These are phyloP conservation scores for Sesia apiformis DNA, from an alignment of 2,888 invertebrate genomes.

Conservation along the genomic window DNA sequence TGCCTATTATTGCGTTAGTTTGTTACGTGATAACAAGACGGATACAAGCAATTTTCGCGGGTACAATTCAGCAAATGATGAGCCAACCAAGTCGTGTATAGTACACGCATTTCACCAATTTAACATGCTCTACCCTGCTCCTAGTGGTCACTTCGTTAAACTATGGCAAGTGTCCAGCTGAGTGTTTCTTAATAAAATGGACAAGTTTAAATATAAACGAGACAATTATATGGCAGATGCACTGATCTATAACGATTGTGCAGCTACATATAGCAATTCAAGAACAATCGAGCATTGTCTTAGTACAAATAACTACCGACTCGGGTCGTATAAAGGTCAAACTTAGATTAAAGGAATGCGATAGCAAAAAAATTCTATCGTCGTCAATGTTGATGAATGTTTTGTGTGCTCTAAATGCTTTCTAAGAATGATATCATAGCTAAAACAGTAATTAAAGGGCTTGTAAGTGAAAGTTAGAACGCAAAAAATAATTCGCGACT, in stretches of 20 bases:
- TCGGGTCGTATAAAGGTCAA: too few relatives aligned
- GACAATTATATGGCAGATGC: conserved; percentile 51
- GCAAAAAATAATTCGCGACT: too few relatives aligned
- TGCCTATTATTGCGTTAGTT: too few relatives aligned
- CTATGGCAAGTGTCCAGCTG: conserved; percentile 8
- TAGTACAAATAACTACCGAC: background rate
- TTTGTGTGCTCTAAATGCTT: too few relatives aligned
- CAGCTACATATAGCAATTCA: conserved; percentile 18
- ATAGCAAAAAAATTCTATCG: too few relatives aligned
- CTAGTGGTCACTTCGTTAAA: conserved; percentile 10
- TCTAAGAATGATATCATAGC: too few relatives aligned
- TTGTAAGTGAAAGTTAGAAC: too few relatives aligned
- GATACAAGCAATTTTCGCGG: conserved; percentile 33
- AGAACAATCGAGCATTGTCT: conserved; percentile 35
- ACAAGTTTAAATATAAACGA: conserved; percentile 53
- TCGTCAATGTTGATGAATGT: too few relatives aligned
- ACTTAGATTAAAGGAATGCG: too few relatives aligned
- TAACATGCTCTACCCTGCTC: conserved; percentile 1
- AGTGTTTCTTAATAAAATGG: conserved; percentile 28
- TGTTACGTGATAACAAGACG: background rate
- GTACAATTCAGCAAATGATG: conserved; percentile 35
- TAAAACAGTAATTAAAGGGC: too few relatives aligned
- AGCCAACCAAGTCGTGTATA: conserved; percentile 33
- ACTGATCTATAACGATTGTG: conserved; percentile 15
- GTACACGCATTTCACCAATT: conserved; percentile 4